These are phyloP conservation scores for Riparia riparia DNA, from an alignment of 2,113 vertebrate genomes.

Conservation along the genomic window DNA sequence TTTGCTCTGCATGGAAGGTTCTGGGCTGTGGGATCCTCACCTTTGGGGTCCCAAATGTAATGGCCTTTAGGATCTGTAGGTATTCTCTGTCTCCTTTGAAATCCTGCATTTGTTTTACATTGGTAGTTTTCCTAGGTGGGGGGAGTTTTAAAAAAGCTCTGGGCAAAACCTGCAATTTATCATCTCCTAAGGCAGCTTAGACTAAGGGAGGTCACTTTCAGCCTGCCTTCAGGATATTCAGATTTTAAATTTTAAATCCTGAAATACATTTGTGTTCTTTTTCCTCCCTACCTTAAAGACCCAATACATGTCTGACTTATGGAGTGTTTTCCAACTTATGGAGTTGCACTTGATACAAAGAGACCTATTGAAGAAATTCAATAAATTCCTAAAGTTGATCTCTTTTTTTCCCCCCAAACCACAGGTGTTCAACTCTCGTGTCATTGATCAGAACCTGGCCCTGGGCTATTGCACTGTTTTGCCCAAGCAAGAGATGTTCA, in stretches of 20 bases:
- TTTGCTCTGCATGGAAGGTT: not conserved
- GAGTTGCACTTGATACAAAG: not conserved
- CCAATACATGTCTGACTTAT: not conserved
- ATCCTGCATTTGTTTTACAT: not conserved
- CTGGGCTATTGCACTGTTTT: conserved; percentile 90
- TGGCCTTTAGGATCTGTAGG: not conserved
- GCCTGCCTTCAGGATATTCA: not conserved
- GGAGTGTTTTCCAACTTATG: not conserved
- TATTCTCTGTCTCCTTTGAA: not conserved
- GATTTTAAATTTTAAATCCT: not conserved
- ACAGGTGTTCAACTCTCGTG: conserved; percentile 91
- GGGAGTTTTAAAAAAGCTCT: not conserved
- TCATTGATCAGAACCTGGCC: conserved; percentile 89
- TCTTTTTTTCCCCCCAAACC: not conserved
- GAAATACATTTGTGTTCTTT: not conserved
- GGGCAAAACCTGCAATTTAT: not conserved
- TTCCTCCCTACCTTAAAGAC: not conserved
- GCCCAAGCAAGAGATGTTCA: conserved; percentile 82
- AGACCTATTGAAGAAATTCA: not conserved
- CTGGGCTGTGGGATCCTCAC: not conserved
- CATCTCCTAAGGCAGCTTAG: not conserved
- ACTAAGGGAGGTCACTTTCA: not conserved
- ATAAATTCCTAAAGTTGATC: not conserved
- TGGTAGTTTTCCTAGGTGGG: not conserved
- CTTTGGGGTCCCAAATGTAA: not conserved